These are phyloP conservation scores for Heliconius cydno DNA, from an alignment of 2,888 invertebrate species.

Conservation along the genomic window DNA sequence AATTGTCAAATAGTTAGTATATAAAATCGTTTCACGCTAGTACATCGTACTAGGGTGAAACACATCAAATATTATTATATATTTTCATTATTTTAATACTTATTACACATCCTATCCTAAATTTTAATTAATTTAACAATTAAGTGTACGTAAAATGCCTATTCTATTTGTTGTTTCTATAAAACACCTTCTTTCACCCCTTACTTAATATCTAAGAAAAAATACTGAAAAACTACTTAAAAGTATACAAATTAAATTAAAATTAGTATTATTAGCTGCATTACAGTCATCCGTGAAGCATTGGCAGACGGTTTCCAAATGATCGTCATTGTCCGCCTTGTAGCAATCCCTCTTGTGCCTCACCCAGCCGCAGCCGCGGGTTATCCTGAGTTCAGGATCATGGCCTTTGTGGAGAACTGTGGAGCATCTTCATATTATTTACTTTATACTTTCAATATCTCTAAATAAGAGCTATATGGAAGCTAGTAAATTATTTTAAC, in stretches of 20 bases:
- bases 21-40: no score
- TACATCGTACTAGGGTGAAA: no score
- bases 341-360: constrained; percentile 78
- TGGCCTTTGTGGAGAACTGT: constrained; percentile 72
- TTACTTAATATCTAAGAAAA: constrained; percentile 25
- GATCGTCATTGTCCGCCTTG: constrained; percentile 85
- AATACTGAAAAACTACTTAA: constrained; percentile 33
- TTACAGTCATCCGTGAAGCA: constrained; percentile 86
- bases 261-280: constrained; percentile 43
- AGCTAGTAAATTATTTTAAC: no score
- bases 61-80: no score
- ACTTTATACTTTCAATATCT: background rate
- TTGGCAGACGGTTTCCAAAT: constrained; percentile 85
- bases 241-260: background rate
- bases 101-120: background rate
- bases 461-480: no score
- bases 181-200: background rate
- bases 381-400: constrained; percentile 76
- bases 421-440: constrained; percentile 38
- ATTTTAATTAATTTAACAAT: background rate
- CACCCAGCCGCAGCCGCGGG: constrained; percentile 86
- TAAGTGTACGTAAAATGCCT: background rate
- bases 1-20: no score
- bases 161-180: no score
- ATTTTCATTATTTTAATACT: no score